These are phyloP conservation scores for Drosophila nigricruria DNA, from an alignment of 2,888 invertebrate species.

Conservation along the genomic window DNA sequence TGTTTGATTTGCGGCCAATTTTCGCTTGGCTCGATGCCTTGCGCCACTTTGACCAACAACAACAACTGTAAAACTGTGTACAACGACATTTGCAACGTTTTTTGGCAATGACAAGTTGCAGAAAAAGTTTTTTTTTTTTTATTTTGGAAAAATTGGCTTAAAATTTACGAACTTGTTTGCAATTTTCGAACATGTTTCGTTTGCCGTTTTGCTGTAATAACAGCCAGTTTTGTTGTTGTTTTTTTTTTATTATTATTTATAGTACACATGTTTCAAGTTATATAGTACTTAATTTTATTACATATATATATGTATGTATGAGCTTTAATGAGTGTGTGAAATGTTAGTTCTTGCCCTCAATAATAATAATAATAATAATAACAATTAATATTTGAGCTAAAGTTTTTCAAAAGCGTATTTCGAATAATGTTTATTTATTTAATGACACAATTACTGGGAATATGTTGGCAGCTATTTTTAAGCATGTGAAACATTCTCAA, in stretches of 20 bases:
- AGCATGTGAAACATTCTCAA: conserved; percentile 31
- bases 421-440: conserved; percentile 19
- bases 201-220: conserved; percentile 47
- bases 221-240: conserved; percentile 24
- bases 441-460: conserved; percentile 30
- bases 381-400: background rate
- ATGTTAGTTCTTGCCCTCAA: background rate
- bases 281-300: conserved; percentile 1
- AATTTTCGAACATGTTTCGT: conserved; percentile 60
- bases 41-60: conserved; percentile 55
- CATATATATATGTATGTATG: background rate
- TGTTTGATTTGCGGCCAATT: conserved; percentile 79
- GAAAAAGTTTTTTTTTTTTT: conserved; percentile 37
- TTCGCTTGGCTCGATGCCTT: conserved; percentile 67
- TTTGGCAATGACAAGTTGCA: conserved; percentile 79
- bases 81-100: conserved; percentile 73
- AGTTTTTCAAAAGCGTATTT: background rate
- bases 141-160: conserved; percentile 65
- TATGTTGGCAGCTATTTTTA: conserved; percentile 26
- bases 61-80: conserved; percentile 57
- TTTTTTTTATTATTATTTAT: conserved; percentile 24
- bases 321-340: conserved; percentile 30
- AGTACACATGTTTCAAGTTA: conserved; percentile 20
- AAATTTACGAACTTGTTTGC: conserved; percentile 73
- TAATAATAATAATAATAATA: conserved; percentile 6